These are phyloP conservation scores for Gyrodactylus salaris DNA, from an alignment of 1,140 invertebrate species.

Conservation along the genomic window DNA sequence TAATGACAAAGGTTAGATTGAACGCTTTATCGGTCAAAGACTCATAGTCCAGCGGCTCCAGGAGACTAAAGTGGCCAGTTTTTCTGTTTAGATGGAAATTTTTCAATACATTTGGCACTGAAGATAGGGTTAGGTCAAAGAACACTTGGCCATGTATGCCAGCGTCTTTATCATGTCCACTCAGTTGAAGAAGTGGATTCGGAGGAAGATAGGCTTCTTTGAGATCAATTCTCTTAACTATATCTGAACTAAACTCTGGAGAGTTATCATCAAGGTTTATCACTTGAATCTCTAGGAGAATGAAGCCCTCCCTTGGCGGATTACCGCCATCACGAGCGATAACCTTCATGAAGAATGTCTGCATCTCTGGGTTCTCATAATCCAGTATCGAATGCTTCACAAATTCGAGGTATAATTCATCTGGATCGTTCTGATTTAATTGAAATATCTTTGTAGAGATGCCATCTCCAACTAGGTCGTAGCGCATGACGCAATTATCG, in stretches of 20 bases:
- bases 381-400: neutral
- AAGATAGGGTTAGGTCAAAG: neutral
- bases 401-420: neutral
- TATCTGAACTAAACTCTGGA: neutral
- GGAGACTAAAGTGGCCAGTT: neutral
- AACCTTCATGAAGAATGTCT: neutral
- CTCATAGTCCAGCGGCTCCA: neutral
- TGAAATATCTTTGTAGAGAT: neutral
- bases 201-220: neutral
- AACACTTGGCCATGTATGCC: neutral
- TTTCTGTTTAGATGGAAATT: neutral
- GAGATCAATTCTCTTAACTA: neutral
- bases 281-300: neutral
- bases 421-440: neutral
- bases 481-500: neutral
- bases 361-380: neutral
- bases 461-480: neutral
- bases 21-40: neutral
- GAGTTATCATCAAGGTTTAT: neutral
- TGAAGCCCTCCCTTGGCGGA: neutral
- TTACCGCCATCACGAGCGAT: neutral
- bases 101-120: neutral
- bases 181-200: neutral
- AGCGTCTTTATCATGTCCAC: neutral
- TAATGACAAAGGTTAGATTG: neutral